Evolutionary conservation across 2,888 invertebrate genomes (phyloP).

Genomic region (Apomyelois bistriatella): DNA sequence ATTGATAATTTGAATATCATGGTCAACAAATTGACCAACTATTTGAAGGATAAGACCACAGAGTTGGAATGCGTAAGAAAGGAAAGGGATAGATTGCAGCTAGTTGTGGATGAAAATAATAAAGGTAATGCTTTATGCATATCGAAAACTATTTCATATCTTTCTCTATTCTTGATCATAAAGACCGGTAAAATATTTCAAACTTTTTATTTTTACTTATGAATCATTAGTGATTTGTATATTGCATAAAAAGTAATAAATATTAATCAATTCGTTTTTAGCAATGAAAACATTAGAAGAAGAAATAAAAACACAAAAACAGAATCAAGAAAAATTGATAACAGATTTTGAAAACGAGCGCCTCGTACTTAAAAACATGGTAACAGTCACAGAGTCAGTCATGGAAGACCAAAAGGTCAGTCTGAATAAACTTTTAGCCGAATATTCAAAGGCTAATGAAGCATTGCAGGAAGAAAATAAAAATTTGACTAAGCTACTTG

Average conservation of each 20-base stretch:
- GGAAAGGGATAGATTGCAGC: conserved; percentile 44
- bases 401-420: conserved; percentile 55
- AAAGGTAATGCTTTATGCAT: conserved; percentile 34
- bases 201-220: no score
- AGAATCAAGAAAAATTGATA: conserved; percentile 45
- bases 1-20: conserved; percentile 55
- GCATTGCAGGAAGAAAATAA: conserved; percentile 35
- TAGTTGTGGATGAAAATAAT: conserved; percentile 35
- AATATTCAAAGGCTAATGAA: conserved; percentile 38
- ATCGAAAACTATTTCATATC: no score
- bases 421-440: conserved; percentile 39
- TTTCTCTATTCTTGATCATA: no score
- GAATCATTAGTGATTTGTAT: no score
- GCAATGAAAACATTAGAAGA: conserved; percentile 47
- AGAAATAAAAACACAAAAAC: conserved; percentile 40
- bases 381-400: conserved; percentile 55
- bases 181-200: no score
- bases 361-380: conserved; percentile 53
- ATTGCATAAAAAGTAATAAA: no score
- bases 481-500: conserved; percentile 25
- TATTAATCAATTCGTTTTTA: conserved; percentile 19
- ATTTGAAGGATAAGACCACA: conserved; percentile 51
- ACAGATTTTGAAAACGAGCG: conserved; percentile 56
- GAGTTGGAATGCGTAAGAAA: conserved; percentile 44
- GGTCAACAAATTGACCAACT: conserved; percentile 50